Base-by-base conservation (phyloP, 2,797 vertebrate genomes). In the Coilia nasus region DNA sequence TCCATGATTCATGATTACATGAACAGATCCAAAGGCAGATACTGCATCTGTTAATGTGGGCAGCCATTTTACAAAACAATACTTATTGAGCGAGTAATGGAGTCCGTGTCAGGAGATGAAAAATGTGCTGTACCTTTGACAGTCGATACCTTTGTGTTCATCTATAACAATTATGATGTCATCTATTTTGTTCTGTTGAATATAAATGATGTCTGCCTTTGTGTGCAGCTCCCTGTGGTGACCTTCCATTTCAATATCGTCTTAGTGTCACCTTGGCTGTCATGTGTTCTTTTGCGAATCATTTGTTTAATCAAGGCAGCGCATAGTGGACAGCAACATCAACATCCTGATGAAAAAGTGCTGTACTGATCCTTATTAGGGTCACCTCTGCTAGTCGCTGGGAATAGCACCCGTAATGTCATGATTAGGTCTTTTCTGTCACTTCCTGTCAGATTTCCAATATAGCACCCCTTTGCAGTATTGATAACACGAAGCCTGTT, bases 181-280 rank as follows among this genome's bases (percentile, higher is more conserved):
- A 85, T 85, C 64, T 59, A 35, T 62, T 62, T 85, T 56, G 1
- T 50, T 81, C 44, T 85, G 23, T 82, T 71, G 60, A 46, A 35
- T 23, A 57, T 86, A n/a, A 17, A 23, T 84, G 56, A 88, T 91
- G 84, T 81, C 86, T 86, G 7, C 31, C 17, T n/a, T 23, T 60
- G 81, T 50, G 83, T 75, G 64, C 83, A 64, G 64, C 14, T 75
- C 57, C 44, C 78, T 82, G 67, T 81, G 80, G 50, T 28, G n/a
- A 83, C 62, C 85, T 59, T 85, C 83, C 15, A 85, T 88, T 88
- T 88, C 85, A 87, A 87, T 88, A 84, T 87, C 82, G 81, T 86
- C 50, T 86, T 31, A 71, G 85, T 88, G 84, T 88, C 86, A 82
- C 62, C 81, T 17, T 67, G 35, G 23, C 83, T 88, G 81, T 89